Conservation (phyloP, 2,888 invertebrate species). For the Linyphia triangularis region DNA sequence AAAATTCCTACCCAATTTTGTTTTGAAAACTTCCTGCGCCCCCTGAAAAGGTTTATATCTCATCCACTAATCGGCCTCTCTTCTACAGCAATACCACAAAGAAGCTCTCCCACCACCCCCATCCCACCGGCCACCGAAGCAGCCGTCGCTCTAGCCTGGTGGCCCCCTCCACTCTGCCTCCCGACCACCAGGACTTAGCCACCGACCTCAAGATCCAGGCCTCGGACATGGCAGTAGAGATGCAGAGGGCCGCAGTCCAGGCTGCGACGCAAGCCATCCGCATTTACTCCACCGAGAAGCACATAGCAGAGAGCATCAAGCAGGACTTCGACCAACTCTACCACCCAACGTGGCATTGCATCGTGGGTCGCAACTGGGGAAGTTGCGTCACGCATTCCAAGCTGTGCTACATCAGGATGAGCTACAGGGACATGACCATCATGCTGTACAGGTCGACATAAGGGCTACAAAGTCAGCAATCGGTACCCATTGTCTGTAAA, state of each 20-base stretch:
- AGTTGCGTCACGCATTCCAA: constrained; percentile 77
- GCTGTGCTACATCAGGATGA: constrained; percentile 76
- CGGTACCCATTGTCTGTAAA: not conserved
- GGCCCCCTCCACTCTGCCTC: constrained; percentile 46
- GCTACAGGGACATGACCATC: constrained; percentile 77
- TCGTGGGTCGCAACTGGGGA: constrained; percentile 78
- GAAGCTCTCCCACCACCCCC: constrained; percentile 33
- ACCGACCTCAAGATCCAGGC: constrained; percentile 77
- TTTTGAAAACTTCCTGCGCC: too few relatives aligned
- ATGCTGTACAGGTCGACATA: constrained; percentile 77
- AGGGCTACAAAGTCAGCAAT: not conserved
- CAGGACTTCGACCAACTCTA: constrained; percentile 77
- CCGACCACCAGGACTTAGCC: constrained; percentile 28
- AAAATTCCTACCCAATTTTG: too few relatives aligned
- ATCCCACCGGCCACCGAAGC: constrained; percentile 42
- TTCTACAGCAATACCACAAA: constrained; percentile 18
- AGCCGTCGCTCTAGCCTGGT: constrained; percentile 55
- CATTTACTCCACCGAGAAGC: constrained; percentile 77
- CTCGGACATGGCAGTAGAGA: constrained; percentile 77
- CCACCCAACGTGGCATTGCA: constrained; percentile 78
- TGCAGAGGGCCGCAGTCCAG: constrained; percentile 76
- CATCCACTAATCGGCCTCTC: too few relatives aligned
- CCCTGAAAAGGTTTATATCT: too few relatives aligned
- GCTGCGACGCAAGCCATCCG: constrained; percentile 75
- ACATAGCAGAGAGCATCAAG: constrained; percentile 77